Evolutionary conservation across 2,797 vertebrate genomes (phyloP).

Genomic region (Cossypha caffra): DNA sequence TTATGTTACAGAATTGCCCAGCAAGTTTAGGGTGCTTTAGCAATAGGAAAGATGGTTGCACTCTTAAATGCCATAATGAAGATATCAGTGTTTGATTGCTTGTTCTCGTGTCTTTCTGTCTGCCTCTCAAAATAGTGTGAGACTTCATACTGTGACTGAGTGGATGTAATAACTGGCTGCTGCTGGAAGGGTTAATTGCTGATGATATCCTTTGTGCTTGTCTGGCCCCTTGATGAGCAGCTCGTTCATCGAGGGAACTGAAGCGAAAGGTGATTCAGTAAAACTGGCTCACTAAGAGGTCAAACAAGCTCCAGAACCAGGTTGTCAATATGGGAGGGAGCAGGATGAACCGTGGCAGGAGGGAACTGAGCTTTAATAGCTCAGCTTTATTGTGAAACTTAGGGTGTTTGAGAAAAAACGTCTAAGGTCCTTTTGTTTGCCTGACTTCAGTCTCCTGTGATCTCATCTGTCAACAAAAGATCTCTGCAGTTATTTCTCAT

Average conservation of each 20-base stretch:
- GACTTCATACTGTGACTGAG: neutral
- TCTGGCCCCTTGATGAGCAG: neutral
- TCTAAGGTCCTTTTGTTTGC: neutral
- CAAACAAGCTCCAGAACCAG: neutral
- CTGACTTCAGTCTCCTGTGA: neutral
- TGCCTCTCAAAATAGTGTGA: neutral
- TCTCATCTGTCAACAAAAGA: neutral
- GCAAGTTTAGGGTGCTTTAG: neutral
- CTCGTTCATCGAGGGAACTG: neutral
- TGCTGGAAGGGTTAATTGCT: constrained; percentile 20
- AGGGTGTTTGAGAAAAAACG: neutral
- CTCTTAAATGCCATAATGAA: neutral
- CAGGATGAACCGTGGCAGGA: neutral
- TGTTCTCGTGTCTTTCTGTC: neutral
- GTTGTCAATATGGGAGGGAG: neutral
- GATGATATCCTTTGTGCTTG: neutral
- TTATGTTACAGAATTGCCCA: neutral
- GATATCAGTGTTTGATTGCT: rapidly evolving
- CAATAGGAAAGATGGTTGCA: neutral
- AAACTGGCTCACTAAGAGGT: constrained; percentile 3
- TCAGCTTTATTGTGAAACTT: constrained; percentile 20
- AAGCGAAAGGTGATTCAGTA: neutral
- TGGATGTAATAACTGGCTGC: neutral
- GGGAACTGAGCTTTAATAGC: neutral
- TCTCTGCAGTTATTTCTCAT: neutral